A percentile compares a stretch with the other conserved stretches of the same genome.
phyloP scores from a whole-genome alignment of 2,113 vertebrate genomes.

The Periophthalmus modestus region DNA sequence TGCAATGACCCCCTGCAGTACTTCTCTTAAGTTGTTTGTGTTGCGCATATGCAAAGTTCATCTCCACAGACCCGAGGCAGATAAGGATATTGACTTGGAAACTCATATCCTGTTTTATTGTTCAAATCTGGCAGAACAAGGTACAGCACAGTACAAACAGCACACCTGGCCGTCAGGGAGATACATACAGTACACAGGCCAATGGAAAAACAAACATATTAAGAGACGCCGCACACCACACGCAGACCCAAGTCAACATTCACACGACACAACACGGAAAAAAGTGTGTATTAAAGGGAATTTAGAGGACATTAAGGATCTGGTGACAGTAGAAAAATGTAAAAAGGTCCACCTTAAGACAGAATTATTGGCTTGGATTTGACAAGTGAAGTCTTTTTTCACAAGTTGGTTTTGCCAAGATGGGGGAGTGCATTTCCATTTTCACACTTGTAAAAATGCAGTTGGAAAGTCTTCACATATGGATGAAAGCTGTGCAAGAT shows the following conservation, averaged over 20 bases:
- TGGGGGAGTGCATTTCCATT: slow-evolving; percentile 23
- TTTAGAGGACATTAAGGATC: slow-evolving; percentile 69
- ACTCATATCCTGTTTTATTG: slow-evolving; percentile 74
- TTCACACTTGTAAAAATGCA: slow-evolving; percentile 21
- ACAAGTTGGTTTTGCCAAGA: slow-evolving; percentile 30
- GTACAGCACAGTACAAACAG: slow-evolving; percentile 59
- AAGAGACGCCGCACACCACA: slow-evolving; percentile 16
- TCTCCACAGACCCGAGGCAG: slow-evolving; percentile 1
- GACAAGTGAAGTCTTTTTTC: slow-evolving; percentile 2
- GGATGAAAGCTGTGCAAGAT: not conserved
- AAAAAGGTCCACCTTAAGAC: slow-evolving; percentile 54
- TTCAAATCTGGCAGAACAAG: slow-evolving; percentile 64
- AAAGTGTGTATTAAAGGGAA: slow-evolving; percentile 67
- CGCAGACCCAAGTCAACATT: slow-evolving; percentile 15
- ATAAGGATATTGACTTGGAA: slow-evolving; percentile 50
- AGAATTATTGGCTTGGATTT: slow-evolving; percentile 29
- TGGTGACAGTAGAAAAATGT: slow-evolving; percentile 51
- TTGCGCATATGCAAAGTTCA: not conserved
- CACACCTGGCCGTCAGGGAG: slow-evolving; percentile 24
- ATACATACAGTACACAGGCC: slow-evolving; percentile 21
- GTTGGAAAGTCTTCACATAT: slow-evolving; percentile 6
- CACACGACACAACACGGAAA: slow-evolving; percentile 44
- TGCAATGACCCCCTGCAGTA: not conserved
- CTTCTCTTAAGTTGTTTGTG: not conserved
- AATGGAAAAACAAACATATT: slow-evolving; percentile 46